A percentile compares a stretch with the other conserved stretches of the same genome.
Evolutionary conservation across 2,888 invertebrate species (phyloP).

Genomic region (Eutolmus rufibarbis): DNA sequence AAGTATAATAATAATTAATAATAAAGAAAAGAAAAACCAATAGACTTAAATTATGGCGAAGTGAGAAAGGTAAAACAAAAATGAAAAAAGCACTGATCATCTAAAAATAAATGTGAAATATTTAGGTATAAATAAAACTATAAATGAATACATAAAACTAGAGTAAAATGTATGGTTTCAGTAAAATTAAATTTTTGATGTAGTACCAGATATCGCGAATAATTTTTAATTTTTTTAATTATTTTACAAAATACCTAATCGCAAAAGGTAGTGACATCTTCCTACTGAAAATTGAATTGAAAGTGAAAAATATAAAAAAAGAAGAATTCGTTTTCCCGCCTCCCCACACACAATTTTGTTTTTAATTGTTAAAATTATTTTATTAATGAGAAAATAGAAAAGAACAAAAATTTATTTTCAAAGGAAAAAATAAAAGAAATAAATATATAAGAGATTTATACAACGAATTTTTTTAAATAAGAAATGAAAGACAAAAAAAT

Average conservation of each 20-base stretch:
- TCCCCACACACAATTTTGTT: not conserved
- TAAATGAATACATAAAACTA: not conserved
- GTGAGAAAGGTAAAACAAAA: not conserved
- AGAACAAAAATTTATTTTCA: not conserved
- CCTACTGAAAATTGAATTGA: not conserved
- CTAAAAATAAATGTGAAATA: not conserved
- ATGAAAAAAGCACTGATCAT: not conserved
- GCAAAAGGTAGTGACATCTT: not conserved
- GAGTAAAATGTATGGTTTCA: slow-evolving; percentile 27
- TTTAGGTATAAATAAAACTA: not conserved
- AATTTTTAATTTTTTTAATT: not conserved
- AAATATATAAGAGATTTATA: not conserved
- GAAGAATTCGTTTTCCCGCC: not conserved
- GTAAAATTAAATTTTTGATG: not conserved
- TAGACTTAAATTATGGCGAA: not conserved
- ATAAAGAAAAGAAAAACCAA: not conserved
- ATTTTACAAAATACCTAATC: not conserved
- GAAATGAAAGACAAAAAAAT: not conserved
- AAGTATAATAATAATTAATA: not conserved
- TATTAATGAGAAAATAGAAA: not conserved
- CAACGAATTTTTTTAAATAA: slow-evolving; percentile 23
- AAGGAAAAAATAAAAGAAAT: not conserved
- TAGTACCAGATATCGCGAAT: not conserved
- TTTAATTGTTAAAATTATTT: not conserved
- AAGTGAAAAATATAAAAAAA: not conserved